Evolutionary conservation across 1,140 invertebrate species (phyloP), one percentile per base, ranked within the genome.

Genomic region (Heliconius nattereri): DNA sequence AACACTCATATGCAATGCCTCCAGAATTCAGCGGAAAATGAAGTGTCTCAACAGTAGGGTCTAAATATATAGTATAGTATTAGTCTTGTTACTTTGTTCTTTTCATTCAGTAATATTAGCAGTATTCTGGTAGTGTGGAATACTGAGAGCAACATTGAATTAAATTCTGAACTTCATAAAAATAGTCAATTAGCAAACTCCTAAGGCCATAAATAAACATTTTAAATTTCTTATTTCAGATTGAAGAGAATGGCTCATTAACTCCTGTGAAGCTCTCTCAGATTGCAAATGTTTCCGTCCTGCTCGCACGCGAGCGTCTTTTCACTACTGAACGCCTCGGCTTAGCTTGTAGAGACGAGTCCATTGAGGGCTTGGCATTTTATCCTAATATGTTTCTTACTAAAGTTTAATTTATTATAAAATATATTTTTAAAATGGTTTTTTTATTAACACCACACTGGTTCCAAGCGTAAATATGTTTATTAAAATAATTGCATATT

Each of bases 351-450:
- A 95, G 98, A 81, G 99, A 99, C 94, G 98, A 99, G 91, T 97
- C 97, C 1, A 97, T 99, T 77, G 98, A 99, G 95, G 98, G 98
- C 57, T 94, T 99, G 37, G 95, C 97, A 85, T 99, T 99, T 95
- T 99, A 98, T 95, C 97, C 97, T 2, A 99, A 99, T 96, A 92
- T 96, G 57, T 97, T 99, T 95, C 90, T 98, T 75, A 87, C 72
- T 78, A 85, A 91, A 84, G 81, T 84, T 74, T 92, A 89, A 85
- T 29, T 66, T 83, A 82, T 82, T 79, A 76, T 57, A 80, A 23
- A 20, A 78, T 78, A 57, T 73, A 57, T 73, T 73, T 60, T 57
- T 73, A 40, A 60, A 40, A 75, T 20, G n/a, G 26, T 73, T 73
- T 78, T 72, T 72, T 54, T 73, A 78, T 73, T 70, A 23, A 78